phyloP scores from a whole-genome alignment of 2,797 vertebrate species.

The Cuniculus paca region DNA sequence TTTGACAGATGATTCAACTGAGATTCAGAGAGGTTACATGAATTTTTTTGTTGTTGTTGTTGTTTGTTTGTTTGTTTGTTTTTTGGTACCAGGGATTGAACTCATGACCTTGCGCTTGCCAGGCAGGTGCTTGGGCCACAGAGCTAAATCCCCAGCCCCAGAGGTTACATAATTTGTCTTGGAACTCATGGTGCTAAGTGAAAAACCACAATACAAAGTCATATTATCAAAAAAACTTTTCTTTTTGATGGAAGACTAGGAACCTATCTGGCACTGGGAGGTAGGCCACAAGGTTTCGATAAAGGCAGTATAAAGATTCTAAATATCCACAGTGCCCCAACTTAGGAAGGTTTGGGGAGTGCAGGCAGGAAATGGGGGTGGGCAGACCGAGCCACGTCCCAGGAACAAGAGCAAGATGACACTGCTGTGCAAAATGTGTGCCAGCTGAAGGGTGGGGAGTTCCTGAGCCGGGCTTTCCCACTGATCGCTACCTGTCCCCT shows the following conservation, averaged over 20 bases:
- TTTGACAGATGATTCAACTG: neutral
- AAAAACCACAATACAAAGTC: neutral
- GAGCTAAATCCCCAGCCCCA: too few species aligned
- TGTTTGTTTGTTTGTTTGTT: too few species aligned
- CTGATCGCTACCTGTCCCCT: neutral
- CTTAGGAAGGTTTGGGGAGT: neutral
- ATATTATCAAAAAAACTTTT: neutral
- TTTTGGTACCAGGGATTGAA: too few species aligned
- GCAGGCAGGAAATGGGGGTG: neutral
- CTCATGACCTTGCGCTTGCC: too few species aligned
- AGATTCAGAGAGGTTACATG: neutral
- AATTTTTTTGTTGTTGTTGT: too few species aligned
- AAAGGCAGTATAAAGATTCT: neutral
- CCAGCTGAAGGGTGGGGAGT: neutral
- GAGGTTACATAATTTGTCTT: neutral
- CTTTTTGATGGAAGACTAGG: neutral
- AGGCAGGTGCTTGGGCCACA: too few species aligned
- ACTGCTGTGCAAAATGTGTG: neutral
- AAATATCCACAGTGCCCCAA: neutral
- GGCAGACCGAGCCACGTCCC: neutral
- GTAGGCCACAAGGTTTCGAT: neutral
- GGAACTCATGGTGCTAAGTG: neutral
- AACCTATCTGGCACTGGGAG: neutral
- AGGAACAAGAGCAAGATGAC: fast-evolving
- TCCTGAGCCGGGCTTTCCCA: fast-evolving